Conservation (phyloP, 2,888 invertebrate genomes). For the Idaea straminata region DNA sequence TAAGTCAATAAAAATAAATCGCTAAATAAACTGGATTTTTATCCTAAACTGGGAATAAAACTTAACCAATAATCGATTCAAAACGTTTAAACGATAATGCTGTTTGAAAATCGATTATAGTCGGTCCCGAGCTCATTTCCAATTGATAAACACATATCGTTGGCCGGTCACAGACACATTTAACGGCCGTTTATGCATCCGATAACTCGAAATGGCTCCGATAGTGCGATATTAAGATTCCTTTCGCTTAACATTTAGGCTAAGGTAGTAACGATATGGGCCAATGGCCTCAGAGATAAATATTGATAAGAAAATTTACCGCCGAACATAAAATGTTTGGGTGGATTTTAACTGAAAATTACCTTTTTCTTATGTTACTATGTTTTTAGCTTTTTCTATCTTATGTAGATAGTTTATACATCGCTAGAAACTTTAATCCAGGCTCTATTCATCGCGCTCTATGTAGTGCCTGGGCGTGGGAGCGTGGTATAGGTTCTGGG, state of each 20-base stretch:
- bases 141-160: constrained; percentile 33
- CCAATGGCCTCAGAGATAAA: background rate
- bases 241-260: background rate
- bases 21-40: background rate
- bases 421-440: too few species aligned
- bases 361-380: background rate
- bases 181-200: constrained; percentile 18
- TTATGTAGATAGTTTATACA: too few species aligned
- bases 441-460: too few species aligned
- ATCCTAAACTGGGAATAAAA: background rate
- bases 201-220: constrained; percentile 16
- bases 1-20: background rate
- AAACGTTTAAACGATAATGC: background rate
- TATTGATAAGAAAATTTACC: background rate
- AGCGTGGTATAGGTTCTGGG: too few species aligned
- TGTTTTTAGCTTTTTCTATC: too few species aligned
- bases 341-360: background rate
- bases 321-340: background rate
- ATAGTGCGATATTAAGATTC: background rate
- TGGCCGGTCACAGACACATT: constrained; percentile 18
- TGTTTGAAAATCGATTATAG: constrained; percentile 31
- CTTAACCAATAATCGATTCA: background rate
- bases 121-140: constrained; percentile 35
- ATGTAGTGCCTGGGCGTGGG: too few species aligned
- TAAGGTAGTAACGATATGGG: background rate